Percentiles rank a stretch among this genome's conserved stretches.
These are phyloP conservation scores for Drosophila dives DNA, from an alignment of 2,888 invertebrate genomes.

Conservation along the genomic window DNA sequence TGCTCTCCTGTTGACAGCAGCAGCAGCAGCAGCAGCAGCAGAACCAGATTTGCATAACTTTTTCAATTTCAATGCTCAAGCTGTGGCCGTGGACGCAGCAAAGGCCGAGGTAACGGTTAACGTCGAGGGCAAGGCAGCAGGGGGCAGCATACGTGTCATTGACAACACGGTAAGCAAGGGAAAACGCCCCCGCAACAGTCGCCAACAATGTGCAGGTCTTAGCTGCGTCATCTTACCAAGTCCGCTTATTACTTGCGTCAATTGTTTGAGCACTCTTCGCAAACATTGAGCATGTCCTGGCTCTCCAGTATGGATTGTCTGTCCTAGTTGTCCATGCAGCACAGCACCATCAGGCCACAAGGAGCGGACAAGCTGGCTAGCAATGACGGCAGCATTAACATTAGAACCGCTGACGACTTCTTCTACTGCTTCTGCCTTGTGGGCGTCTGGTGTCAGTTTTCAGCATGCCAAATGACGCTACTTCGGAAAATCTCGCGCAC, in stretches of 20 bases:
- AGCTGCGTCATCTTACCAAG: conserved; percentile 48
- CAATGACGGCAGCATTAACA: conserved; percentile 49
- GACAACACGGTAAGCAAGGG: conserved; percentile 12
- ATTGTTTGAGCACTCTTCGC: conserved; percentile 70
- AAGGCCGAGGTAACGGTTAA: conserved; percentile 46
- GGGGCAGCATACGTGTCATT: conserved; percentile 53
- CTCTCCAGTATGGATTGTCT: not conserved
- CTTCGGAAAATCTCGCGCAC: conserved; percentile 55
- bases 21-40: conserved; percentile 14
- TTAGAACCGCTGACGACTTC: conserved; percentile 44
- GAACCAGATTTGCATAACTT: conserved; percentile 74
- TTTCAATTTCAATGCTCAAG: conserved; percentile 80
- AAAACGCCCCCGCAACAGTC: conserved; percentile 15
- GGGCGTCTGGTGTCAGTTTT: conserved; percentile 71
- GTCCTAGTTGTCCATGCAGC: not conserved
- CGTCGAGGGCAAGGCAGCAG: not conserved
- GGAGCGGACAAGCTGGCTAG: conserved; percentile 4
- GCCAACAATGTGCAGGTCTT: conserved; percentile 57
- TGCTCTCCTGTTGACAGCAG: conserved; percentile 50
- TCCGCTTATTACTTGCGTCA: conserved; percentile 75
- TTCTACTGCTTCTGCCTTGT: conserved; percentile 36
- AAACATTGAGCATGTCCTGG: conserved; percentile 21
- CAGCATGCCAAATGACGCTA: conserved; percentile 45
- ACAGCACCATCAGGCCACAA: conserved; percentile 6
- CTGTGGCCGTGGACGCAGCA: conserved; percentile 71